Conservation (phyloP, 2,113 vertebrate species). For the Zingel zingel region DNA sequence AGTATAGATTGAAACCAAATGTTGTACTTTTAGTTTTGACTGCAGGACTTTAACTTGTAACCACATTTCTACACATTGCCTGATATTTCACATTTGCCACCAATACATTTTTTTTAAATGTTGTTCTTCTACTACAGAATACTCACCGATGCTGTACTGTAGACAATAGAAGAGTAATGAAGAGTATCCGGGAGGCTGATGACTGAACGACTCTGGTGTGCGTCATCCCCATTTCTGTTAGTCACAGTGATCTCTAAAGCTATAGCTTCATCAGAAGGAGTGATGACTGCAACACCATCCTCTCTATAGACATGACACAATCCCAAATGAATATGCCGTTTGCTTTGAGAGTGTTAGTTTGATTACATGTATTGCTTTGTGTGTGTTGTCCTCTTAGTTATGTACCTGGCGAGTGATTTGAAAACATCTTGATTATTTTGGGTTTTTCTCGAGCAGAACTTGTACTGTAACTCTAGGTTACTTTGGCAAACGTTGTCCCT, state of each 20-base stretch:
- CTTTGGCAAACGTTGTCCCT: constrained; percentile 91
- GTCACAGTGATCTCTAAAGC: constrained; percentile 92
- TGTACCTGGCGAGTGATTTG: constrained; percentile 85
- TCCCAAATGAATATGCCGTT: neutral
- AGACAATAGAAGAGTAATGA: constrained; percentile 84
- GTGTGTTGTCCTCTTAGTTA: no score
- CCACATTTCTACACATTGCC: no score
- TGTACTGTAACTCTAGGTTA: constrained; percentile 89
- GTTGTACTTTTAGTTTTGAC: no score
- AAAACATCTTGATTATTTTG: constrained; percentile 85
- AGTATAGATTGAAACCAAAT: no score
- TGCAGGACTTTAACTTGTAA: no score
- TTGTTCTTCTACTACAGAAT: neutral
- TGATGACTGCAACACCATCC: constrained; percentile 87
- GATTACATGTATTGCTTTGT: neutral
- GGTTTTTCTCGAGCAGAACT: constrained; percentile 86
- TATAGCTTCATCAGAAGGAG: constrained; percentile 89
- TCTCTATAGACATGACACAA: constrained; percentile 77
- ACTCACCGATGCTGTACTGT: constrained; percentile 67
- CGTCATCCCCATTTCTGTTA: constrained; percentile 91
- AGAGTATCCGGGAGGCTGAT: constrained; percentile 89
- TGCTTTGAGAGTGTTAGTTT: neutral
- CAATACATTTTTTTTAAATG: neutral
- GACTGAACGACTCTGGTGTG: constrained; percentile 87
- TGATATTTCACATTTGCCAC: neutral